Base-by-base conservation (phyloP, 2,113 vertebrate species). In the Cryptomyrus ogoouensis region DNA sequence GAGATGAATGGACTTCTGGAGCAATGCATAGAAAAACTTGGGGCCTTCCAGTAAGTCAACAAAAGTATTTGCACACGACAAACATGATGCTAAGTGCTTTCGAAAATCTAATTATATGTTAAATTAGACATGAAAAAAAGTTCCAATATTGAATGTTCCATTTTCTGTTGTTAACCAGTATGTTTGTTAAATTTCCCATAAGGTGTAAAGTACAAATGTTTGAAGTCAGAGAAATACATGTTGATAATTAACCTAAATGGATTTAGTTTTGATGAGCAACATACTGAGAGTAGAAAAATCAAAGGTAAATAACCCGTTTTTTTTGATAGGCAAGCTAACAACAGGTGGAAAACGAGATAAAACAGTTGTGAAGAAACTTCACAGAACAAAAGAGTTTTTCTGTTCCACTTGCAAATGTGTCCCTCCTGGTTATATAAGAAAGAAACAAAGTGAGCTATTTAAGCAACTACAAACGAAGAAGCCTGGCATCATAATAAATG, bases 61-160 rank as follows among this genome's bases (percentile, higher is more conserved):
- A 12, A 87, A 53, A 53, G n/a, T 86, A 50, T 53, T 87, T 87
- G 85, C 85, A 52, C 85, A 87, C 8, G 49, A 24, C 85, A 53
- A 35, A 56, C 85, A 87, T 50, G 9, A 47, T 35, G 50, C 27
- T 53, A 42, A 87, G 85, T 87, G 85, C 50, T 87, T 87, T 53
- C 56, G 56, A 31, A 53, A 87, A 53, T 56, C 17, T 52, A 56
- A 53, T 87, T 87, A 87, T 50, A 47, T 46, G n/a, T 27, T 50
- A 86, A 49, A 83, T 31, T 35, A 47, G 44, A 56, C 85, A 39
- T 50, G 35, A 8, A 80, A 87, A 87, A 53, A 39, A 21, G 50
- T 31, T 53, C 84, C 44, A 86, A 35, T 86, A 86, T 86, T 52
- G 46, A 86, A 86, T 27, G 84, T 86, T 86, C 84, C 84, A 52